Evolutionary conservation across 2,797 vertebrate genomes (phyloP).

Genomic region (Argya squamiceps): DNA sequence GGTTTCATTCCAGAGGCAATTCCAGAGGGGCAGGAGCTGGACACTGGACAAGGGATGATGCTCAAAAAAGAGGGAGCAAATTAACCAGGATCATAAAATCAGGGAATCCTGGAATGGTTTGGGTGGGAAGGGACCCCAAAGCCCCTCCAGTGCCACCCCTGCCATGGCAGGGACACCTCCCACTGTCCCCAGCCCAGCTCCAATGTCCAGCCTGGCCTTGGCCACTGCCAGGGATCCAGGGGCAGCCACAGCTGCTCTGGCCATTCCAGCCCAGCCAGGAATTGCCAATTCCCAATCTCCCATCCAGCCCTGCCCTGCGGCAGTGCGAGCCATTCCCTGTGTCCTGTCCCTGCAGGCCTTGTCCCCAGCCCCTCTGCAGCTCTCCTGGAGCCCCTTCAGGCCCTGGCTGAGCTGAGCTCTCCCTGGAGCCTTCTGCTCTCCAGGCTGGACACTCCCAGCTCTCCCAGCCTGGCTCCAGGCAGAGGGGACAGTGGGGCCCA

Average conservation of each 20-base stretch:
- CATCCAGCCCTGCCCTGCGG: neutral
- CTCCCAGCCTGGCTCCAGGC: neutral
- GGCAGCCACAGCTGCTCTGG: neutral
- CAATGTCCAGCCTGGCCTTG: neutral
- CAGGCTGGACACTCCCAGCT: rapidly evolving
- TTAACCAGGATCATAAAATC: neutral
- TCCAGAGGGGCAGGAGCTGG: neutral
- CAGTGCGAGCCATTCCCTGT: neutral
- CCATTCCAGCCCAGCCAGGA: neutral
- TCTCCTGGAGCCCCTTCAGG: neutral
- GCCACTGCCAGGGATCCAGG: neutral
- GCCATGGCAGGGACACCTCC: neutral
- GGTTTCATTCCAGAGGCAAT: neutral
- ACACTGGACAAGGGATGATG: rapidly evolving
- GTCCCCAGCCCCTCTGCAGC: neutral
- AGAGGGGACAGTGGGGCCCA: rapidly evolving
- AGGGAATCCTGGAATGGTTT: neutral
- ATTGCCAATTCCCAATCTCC: neutral
- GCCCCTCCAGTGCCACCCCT: too few relatives aligned
- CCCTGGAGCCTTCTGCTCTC: neutral
- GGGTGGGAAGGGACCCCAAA: too few relatives aligned
- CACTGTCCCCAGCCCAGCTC: neutral
- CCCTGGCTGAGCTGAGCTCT: neutral
- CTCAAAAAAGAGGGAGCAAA: rapidly evolving
- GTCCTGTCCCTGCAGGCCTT: rapidly evolving